phyloP scores from a whole-genome alignment of 2,797 vertebrate genomes.

The Gymnoscopelus microlampas region DNA sequence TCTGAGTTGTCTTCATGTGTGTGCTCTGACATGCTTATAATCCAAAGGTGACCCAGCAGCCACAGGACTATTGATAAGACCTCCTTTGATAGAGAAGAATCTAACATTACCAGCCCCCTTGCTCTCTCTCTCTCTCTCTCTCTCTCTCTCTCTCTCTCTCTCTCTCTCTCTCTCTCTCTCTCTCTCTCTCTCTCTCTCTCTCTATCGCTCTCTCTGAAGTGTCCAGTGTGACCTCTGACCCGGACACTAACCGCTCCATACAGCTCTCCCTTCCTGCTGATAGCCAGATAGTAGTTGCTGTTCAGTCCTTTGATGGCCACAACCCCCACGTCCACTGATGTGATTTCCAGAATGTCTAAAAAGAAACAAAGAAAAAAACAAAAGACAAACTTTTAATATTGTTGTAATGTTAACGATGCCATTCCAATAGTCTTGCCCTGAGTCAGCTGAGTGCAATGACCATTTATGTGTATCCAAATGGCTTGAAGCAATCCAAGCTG shows the following conservation, averaged over 20 bases:
- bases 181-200: constrained; percentile 13
- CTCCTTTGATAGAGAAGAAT: constrained; percentile 48
- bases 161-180: constrained; percentile 12
- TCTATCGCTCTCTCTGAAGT: constrained; percentile 39
- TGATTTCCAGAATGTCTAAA: constrained; percentile 95
- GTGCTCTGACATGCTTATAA: constrained; percentile 27
- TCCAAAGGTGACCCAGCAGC: constrained; percentile 38
- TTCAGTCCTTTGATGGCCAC: constrained; percentile 94
- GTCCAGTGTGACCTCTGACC: constrained; percentile 68
- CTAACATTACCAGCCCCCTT: constrained; percentile 65
- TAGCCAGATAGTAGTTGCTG: constrained; percentile 96
- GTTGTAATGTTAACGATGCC: constrained; percentile 1
- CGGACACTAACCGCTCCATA: constrained; percentile 93
- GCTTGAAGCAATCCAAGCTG: too few species aligned
- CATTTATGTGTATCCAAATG: too few species aligned
- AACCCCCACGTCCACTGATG: constrained; percentile 96
- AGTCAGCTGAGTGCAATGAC: too few species aligned
- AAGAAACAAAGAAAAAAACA: constrained; percentile 41
- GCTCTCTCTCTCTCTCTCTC: not conserved
- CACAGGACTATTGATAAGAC: constrained; percentile 54
- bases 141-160: constrained; percentile 5
- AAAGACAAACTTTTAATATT: not conserved
- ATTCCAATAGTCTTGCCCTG: too few species aligned
- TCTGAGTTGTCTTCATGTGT: constrained; percentile 3
- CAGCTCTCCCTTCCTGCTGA: constrained; percentile 94